phyloP scores from a whole-genome alignment of 2,113 vertebrate species.

The Stegastes partitus region DNA sequence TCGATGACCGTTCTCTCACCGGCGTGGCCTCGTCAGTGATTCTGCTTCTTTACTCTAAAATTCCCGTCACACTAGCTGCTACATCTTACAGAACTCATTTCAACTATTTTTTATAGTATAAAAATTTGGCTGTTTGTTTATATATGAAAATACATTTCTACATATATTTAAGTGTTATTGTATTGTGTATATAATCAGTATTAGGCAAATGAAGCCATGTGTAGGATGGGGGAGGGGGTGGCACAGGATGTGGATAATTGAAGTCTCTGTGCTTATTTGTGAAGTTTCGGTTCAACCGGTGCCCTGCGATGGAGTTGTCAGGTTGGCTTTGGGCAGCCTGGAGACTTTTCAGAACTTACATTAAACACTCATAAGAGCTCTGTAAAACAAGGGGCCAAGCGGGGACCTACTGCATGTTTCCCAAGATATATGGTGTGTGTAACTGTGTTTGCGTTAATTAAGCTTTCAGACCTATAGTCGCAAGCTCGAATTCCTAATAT shows the following conservation, averaged over 20 bases:
- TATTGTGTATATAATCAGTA: conserved; percentile 89
- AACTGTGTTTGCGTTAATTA: background rate
- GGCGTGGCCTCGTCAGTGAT: conserved; percentile 2
- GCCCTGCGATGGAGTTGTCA: conserved; percentile 26
- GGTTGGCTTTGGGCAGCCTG: conserved; percentile 33
- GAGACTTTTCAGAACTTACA: conserved; percentile 5
- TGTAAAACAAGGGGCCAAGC: conserved; percentile 21
- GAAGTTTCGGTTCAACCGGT: conserved; percentile 33
- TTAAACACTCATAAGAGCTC: conserved; percentile 10
- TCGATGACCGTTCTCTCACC: conserved; percentile 4
- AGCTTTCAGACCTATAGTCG: background rate
- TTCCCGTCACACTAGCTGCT: conserved; percentile 58
- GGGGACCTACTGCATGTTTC: conserved; percentile 25
- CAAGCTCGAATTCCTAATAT: background rate
- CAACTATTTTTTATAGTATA: conserved; percentile 68
- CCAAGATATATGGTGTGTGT: background rate
- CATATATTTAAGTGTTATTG: conserved; percentile 85
- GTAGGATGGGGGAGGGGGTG: conserved; percentile 61
- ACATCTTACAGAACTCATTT: conserved; percentile 66
- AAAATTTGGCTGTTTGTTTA: conserved; percentile 71
- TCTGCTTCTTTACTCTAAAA: conserved; percentile 8
- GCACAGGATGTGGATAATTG: conserved; percentile 58
- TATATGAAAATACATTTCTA: conserved; percentile 82
- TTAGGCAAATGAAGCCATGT: conserved; percentile 82
- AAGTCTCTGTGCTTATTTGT: conserved; percentile 37